These are phyloP conservation scores for Ceraclea dissimilis DNA, from an alignment of 2,888 invertebrate genomes.

Conservation along the genomic window DNA sequence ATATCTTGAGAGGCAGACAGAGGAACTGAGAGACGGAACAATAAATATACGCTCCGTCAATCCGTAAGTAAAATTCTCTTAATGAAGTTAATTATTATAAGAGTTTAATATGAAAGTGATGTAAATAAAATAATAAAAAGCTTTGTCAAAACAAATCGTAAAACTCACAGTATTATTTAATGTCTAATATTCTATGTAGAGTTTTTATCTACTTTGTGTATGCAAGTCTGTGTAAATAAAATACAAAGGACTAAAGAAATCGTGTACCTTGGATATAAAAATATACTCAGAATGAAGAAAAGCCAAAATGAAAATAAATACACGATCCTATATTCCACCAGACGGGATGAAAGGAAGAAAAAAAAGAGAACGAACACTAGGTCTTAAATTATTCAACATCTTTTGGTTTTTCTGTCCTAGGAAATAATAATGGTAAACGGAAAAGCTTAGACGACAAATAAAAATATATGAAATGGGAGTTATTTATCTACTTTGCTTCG, in stretches of 20 bases:
- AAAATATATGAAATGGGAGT: constrained; percentile 1
- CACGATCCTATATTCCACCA: not conserved
- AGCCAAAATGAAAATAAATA: not conserved
- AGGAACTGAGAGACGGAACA: too few relatives aligned
- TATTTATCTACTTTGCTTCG: not conserved
- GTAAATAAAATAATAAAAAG: too few relatives aligned
- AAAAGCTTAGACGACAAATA: not conserved
- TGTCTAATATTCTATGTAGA: too few relatives aligned
- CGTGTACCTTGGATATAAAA: not conserved
- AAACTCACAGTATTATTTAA: too few relatives aligned
- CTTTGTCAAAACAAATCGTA: too few relatives aligned
- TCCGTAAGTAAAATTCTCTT: too few relatives aligned
- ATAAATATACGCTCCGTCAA: too few relatives aligned
- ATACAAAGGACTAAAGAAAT: too few relatives aligned
- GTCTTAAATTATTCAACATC: constrained; percentile 1
- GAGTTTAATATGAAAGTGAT: too few relatives aligned
- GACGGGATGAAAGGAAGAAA: not conserved
- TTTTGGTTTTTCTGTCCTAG: constrained; percentile 1
- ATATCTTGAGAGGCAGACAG: too few relatives aligned
- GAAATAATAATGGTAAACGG: constrained; percentile 2
- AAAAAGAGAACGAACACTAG: not conserved
- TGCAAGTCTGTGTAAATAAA: too few relatives aligned
- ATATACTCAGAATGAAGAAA: not conserved
- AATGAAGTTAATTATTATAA: too few relatives aligned
- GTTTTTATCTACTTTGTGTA: not conserved